Base-by-base conservation (phyloP, 2,888 invertebrate genomes). In the Drosophila mulleri region DNA sequence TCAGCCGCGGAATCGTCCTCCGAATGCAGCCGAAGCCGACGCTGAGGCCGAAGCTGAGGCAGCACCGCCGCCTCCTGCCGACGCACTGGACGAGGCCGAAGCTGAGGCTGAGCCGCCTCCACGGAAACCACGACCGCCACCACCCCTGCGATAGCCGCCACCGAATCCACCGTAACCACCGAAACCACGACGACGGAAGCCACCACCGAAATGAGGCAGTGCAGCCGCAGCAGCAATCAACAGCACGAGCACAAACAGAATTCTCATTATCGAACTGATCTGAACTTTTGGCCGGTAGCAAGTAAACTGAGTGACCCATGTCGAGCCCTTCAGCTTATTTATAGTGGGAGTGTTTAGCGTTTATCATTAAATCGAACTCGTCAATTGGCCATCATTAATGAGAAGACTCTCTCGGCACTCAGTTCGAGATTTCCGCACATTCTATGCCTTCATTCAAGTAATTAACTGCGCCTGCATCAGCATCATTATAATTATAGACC, bases 241-340 rank as follows among this genome's bases (percentile, higher is more conserved):
- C 61, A 92, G 64, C 16, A 86, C 79, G 18, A 91, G 65, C 37
- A 89, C 72, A 62, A 91, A 68, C n/a, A 90, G 57, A 41, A 84
- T 72, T 72, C 90, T 91, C 91, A 91, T 91, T 2, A 37, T 66
- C 23, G 9, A 67, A 60, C 29, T 63, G 59, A 48, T 81, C 70
- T 71, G 47, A 42, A 61, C 82, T 29, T 63, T 23, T 52, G 50
- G 67, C 62, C 58, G 82, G 23, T 66, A 58, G 23, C 39, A 60
- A 48, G 64, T 60, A 72, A 73, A 89, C 90, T 89, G 85, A 85
- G 74, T 76, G 56, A 53, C 60, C 57, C 23, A 37, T 41, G 23
- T 23, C 29, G 35, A 59, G 53, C 26, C 32, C 29, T 53, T 74
- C 5, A 69, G 71, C 62, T 75, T 88, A 81, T 89, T 82, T 89